These are phyloP conservation scores for Sigmodon hispidus DNA, from an alignment of 2,113 vertebrate species.

Conservation along the genomic window DNA sequence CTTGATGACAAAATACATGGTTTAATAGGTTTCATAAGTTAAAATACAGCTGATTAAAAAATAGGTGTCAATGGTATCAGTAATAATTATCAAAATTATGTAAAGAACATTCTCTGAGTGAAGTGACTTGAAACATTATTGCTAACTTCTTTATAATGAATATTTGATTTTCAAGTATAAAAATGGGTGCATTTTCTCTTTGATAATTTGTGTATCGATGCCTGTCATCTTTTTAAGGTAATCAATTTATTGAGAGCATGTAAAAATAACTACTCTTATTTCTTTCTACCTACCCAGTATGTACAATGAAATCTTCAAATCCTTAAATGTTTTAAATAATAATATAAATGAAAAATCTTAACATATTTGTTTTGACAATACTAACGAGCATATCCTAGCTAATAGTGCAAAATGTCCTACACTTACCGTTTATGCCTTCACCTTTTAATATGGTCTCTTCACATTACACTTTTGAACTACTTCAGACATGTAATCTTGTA, in stretches of 20 bases:
- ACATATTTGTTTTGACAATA: constrained; percentile 37
- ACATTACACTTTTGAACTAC: constrained; percentile 54
- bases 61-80: background rate
- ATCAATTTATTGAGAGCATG: background rate
- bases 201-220: background rate
- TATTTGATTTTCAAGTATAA: background rate
- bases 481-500: constrained; percentile 67
- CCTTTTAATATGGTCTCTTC: constrained; percentile 65
- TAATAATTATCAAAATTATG: background rate
- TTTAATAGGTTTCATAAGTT: background rate
- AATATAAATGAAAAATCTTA: constrained; percentile 3
- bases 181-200: background rate
- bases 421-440: constrained; percentile 31
- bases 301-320: background rate
- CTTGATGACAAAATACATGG: background rate
- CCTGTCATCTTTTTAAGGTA: background rate
- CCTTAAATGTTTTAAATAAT: background rate
- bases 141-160: background rate
- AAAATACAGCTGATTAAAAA: background rate
- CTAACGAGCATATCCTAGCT: background rate
- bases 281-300: background rate
- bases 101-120: background rate
- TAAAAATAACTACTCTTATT: constrained; percentile 21
- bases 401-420: constrained; percentile 30
- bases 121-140: background rate